A percentile compares a stretch with the other conserved stretches of the same genome.
These are phyloP conservation scores for Physeter macrocephalus DNA, from an alignment of 2,113 vertebrate species.

Conservation along the genomic window DNA sequence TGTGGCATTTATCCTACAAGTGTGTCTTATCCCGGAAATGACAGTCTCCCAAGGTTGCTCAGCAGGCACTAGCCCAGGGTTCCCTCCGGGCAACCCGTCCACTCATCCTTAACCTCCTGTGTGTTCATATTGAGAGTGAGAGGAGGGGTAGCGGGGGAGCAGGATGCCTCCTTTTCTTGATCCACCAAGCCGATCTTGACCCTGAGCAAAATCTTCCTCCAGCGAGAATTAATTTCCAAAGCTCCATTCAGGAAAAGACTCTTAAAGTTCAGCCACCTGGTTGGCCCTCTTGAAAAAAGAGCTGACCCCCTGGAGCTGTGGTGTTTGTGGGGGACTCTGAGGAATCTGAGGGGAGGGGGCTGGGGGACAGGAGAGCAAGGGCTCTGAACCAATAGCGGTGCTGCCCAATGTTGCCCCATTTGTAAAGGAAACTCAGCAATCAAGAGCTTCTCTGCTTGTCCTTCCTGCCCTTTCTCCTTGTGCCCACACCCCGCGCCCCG, in stretches of 20 bases:
- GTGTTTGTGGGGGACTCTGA: not conserved
- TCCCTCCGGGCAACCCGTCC: not conserved
- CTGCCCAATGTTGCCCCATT: constrained; percentile 12
- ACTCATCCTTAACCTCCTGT: not conserved
- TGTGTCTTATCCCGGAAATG: not conserved
- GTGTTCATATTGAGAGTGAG: not conserved
- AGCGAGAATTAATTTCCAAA: not conserved
- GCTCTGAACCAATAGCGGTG: not conserved
- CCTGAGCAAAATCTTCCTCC: not conserved
- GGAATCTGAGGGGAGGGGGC: not conserved
- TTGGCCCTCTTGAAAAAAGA: not conserved
- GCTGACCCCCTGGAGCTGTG: not conserved
- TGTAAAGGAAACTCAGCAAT: constrained; percentile 30
- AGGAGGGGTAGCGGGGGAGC: rapidly evolving
- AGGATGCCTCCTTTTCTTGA: not conserved
- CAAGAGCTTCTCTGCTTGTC: not conserved
- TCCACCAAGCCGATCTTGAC: not conserved
- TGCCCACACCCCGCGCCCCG: not conserved
- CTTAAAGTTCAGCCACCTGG: not conserved
- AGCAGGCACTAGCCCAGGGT: not conserved
- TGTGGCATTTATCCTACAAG: not conserved
- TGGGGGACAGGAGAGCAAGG: not conserved
- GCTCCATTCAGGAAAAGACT: not conserved
- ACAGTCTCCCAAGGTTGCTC: not conserved
- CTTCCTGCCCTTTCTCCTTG: not conserved